These are phyloP conservation scores for Apotomis capreana DNA, from an alignment of 2,888 invertebrate genomes.

Conservation along the genomic window DNA sequence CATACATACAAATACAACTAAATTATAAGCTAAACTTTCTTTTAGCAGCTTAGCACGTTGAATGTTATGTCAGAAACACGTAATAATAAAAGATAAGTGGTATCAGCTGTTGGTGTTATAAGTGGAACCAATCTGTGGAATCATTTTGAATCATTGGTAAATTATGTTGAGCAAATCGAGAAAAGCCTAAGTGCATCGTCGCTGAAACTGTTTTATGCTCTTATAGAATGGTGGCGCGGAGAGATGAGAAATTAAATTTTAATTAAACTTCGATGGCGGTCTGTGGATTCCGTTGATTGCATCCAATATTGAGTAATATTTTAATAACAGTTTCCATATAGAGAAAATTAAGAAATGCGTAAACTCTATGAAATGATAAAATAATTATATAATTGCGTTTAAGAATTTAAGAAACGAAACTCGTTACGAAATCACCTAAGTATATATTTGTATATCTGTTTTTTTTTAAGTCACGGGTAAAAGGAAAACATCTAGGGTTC, in stretches of 20 bases:
- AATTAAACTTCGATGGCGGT: not conserved
- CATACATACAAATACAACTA: conserved; percentile 3
- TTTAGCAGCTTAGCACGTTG: conserved; percentile 8
- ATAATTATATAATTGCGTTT: no score
- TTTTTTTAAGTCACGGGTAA: no score
- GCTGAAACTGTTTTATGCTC: not conserved
- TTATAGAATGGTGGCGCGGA: not conserved
- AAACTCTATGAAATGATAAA: no score
- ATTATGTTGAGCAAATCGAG: not conserved
- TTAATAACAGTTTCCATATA: not conserved
- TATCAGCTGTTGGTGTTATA: conserved; percentile 18
- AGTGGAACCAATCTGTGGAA: conserved; percentile 22
- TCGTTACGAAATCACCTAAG: no score
- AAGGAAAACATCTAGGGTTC: no score
- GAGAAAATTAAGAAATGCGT: not conserved
- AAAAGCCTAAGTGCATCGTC: not conserved
- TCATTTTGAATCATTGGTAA: conserved; percentile 16
- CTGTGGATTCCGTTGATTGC: not conserved
- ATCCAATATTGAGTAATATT: not conserved
- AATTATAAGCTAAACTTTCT: conserved; percentile 28
- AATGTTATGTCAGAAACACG: conserved; percentile 33
- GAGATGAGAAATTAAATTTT: not conserved
- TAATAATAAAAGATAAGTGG: conserved; percentile 11
- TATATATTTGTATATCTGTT: no score
- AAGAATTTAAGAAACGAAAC: no score